Conservation (phyloP, 2,113 vertebrate genomes). For the Pluvianellus socialis region DNA sequence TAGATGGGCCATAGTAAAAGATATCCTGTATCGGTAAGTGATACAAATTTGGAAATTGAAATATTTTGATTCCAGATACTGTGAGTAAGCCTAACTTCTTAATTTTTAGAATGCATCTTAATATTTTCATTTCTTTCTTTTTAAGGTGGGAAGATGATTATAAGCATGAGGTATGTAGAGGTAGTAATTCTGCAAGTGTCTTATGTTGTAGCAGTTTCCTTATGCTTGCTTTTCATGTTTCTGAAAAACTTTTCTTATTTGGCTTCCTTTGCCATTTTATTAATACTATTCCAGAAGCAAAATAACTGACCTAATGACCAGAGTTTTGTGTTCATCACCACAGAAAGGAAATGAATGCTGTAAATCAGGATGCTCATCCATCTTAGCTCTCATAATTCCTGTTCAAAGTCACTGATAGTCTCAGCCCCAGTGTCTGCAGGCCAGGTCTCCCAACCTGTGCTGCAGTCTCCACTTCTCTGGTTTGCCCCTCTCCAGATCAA, state of each 20-base stretch:
- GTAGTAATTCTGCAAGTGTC: neutral
- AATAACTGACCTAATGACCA: neutral
- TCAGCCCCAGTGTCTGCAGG: neutral
- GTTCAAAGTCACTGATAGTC: neutral
- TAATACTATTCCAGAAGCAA: neutral
- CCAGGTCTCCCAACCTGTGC: neutral
- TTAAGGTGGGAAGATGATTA: slow-evolving; percentile 42
- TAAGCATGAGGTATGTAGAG: slow-evolving; percentile 46
- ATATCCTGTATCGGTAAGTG: neutral
- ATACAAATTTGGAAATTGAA: neutral
- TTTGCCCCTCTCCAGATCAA: neutral
- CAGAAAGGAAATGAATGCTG: neutral
- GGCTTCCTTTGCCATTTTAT: neutral
- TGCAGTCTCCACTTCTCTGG: neutral
- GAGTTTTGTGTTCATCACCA: neutral
- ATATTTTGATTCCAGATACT: neutral
- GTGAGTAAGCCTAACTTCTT: neutral
- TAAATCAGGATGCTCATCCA: neutral
- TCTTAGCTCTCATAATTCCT: neutral
- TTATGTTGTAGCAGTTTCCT: neutral
- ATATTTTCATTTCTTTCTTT: neutral
- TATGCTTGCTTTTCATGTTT: neutral
- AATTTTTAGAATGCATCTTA: neutral
- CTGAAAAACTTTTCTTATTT: neutral
- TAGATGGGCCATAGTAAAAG: neutral